phyloP scores from a whole-genome alignment of 2,888 invertebrate genomes.

The Dasypogon diadema region DNA sequence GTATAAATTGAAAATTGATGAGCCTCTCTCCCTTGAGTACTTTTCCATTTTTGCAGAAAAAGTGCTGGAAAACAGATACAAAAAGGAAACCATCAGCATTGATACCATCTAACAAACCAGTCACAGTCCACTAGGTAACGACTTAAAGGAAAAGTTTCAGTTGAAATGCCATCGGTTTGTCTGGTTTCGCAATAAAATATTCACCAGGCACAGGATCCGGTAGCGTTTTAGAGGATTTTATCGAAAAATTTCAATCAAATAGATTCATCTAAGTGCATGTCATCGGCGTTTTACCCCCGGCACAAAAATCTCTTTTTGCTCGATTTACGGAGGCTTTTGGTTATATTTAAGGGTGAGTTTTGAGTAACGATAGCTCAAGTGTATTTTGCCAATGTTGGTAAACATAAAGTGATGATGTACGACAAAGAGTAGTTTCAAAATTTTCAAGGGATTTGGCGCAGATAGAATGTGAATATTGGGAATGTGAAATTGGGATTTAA shows the following conservation, averaged over 20 bases:
- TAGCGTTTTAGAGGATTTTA: slow-evolving; percentile 49
- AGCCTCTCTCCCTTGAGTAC: slow-evolving; percentile 14
- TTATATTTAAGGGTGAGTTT: background rate
- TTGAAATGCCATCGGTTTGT: slow-evolving; percentile 55
- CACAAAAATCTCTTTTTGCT: slow-evolving; percentile 34
- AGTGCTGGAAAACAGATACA: slow-evolving; percentile 34
- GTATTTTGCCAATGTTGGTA: background rate
- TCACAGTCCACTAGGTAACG: slow-evolving; percentile 54
- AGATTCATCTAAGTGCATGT: slow-evolving; percentile 47
- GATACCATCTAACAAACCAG: slow-evolving; percentile 50
- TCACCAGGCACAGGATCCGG: slow-evolving; percentile 47
- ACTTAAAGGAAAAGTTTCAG: slow-evolving; percentile 55
- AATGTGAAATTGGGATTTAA: too few relatives aligned
- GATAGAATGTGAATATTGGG: too few relatives aligned
- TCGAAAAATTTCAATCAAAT: slow-evolving; percentile 49
- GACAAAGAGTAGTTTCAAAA: background rate
- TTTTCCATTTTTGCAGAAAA: slow-evolving; percentile 39
- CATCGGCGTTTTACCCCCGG: slow-evolving; percentile 47
- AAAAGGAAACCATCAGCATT: slow-evolving; percentile 52
- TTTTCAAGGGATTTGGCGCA: background rate
- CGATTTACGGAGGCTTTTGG: slow-evolving; percentile 9
- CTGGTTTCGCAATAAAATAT: slow-evolving; percentile 52
- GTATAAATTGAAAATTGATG: slow-evolving; percentile 48
- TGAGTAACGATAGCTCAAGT: background rate
- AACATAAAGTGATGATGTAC: background rate